Base-by-base conservation (phyloP, 2,888 invertebrate genomes). In the Drosophila borealis region DNA sequence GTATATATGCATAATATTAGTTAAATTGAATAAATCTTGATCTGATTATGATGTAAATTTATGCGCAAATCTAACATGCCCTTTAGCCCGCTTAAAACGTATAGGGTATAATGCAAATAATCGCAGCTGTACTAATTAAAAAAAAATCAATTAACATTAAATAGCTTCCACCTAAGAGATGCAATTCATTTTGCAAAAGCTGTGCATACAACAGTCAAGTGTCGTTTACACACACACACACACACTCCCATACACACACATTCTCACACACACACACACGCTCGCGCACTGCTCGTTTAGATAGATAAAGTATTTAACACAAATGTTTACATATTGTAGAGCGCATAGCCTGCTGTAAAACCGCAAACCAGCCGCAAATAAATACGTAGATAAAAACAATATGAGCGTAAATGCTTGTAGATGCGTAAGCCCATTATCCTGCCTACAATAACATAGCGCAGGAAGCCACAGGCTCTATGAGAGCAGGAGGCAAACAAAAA, bases 301-400 rank as follows among this genome's bases (percentile, higher is more conserved):
- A 37, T 21, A 19, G 6, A 14, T 41, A 13, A 13, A 17, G 29
- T 13, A 29, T 33, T 36, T 1, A 33, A 11, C n/a, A 34, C 2
- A 9, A 11, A 29, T 48, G 37, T 39, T 53, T 49, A 33, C 53
- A 57, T 37, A 48, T 3, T 37, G 37, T 36, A 29, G 14, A 19
- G 25, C 14, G 19, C 39, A 55, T 48, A 39, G 49, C n/a, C 10
- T 37, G 54, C 54, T 51, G 50, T 41, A 39, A 39, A 56, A 44
- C 61, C 55, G 13, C 59, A 73, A 29, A 25, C 14, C 29, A 10
- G 5, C 50, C 29, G 61, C 33, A 19, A 14, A 49, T 49, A 49
- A 49, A n/a, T 29, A 10, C 25, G 17, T 29, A 33, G 4, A 25
- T 34, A 55, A 61, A 46, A 60, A 29, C 41, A 36, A 48, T 36